Evolutionary conservation across 2,888 invertebrate genomes (phyloP).

Genomic region (Sylvicola cinctus): DNA sequence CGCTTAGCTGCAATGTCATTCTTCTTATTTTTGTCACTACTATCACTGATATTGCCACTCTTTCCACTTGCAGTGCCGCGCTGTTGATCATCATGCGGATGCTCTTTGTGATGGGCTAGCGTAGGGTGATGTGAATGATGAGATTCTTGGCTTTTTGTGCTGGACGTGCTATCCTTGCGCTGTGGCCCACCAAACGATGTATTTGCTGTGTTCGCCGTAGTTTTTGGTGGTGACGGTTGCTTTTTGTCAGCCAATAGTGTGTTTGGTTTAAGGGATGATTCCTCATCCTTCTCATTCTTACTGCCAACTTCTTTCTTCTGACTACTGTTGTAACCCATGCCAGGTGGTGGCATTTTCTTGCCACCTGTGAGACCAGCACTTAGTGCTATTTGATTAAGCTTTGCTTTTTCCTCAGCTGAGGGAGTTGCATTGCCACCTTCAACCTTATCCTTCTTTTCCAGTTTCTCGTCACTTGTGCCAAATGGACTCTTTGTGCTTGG

Average conservation of each 20-base stretch:
- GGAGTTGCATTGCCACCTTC: constrained; percentile 12
- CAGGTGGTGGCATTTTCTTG: not conserved
- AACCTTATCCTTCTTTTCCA: constrained; percentile 21
- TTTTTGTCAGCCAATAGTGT: too few species aligned
- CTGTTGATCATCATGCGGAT: not conserved
- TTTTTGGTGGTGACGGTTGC: not conserved
- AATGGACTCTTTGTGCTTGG: constrained; percentile 63
- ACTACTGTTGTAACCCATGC: not conserved
- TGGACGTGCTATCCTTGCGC: not conserved
- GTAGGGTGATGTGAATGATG: not conserved
- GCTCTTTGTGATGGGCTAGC: not conserved
- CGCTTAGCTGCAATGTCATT: constrained; percentile 3
- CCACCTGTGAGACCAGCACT: constrained; percentile 33
- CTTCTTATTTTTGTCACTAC: not conserved
- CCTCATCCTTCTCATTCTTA: constrained; percentile 18
- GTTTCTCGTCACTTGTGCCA: constrained; percentile 26
- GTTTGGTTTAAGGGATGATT: too few species aligned
- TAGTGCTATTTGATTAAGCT: constrained; percentile 42
- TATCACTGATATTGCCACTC: not conserved
- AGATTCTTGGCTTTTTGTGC: constrained; percentile 1
- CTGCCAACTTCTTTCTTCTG: too few species aligned
- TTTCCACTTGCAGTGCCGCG: not conserved
- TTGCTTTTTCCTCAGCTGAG: constrained; percentile 39
- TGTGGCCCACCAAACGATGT: constrained; percentile 4
- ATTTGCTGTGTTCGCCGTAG: not conserved